phyloP scores from a whole-genome alignment of 2,113 vertebrate species.

The Alethe diademata region DNA sequence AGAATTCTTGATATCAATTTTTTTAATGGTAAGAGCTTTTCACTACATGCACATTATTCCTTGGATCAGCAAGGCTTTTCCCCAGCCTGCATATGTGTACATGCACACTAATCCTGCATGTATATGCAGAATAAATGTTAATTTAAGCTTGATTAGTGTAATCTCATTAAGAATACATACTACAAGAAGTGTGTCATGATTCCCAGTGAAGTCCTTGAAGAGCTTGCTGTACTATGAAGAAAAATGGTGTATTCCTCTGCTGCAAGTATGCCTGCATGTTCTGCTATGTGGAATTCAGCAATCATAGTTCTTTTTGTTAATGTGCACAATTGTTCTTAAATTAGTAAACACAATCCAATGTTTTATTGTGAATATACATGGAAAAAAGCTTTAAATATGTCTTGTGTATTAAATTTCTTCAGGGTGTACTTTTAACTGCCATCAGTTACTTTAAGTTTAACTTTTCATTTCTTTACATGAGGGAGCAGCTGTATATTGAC shows the following conservation, averaged over 20 bases:
- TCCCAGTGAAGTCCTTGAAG: conserved; percentile 13
- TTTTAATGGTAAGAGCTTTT: neutral
- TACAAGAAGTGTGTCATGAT: neutral
- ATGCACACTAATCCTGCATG: neutral
- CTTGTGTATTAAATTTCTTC: neutral
- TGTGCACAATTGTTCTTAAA: neutral
- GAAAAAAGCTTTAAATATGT: neutral
- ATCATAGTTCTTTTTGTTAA: neutral
- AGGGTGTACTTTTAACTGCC: neutral
- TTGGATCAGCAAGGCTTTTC: neutral
- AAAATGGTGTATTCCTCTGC: neutral
- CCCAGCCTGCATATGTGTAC: neutral
- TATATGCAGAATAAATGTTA: neutral
- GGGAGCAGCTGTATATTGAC: conserved; percentile 15
- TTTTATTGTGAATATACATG: neutral
- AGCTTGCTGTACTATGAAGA: neutral
- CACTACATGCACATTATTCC: neutral
- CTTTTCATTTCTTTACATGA: conserved; percentile 13
- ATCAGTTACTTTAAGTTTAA: conserved; percentile 24
- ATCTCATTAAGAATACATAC: conserved; percentile 42
- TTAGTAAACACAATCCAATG: neutral
- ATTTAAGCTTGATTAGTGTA: conserved; percentile 27
- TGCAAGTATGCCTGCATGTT: neutral
- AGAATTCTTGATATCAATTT: neutral
- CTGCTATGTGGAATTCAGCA: neutral